phyloP scores from a whole-genome alignment of 1,140 invertebrate species.

The Solenopsis invicta region DNA sequence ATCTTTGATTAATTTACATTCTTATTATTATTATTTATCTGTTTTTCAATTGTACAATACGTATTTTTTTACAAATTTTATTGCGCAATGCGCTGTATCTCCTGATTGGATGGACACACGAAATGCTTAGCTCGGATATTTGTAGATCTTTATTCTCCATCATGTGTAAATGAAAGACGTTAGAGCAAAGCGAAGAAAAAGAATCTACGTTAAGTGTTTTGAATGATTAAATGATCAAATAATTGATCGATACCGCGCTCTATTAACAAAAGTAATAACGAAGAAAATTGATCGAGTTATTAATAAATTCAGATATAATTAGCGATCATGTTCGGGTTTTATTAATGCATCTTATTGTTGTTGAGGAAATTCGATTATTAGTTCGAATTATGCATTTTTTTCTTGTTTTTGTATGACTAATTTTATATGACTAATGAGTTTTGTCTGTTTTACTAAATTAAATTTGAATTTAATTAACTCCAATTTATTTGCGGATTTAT shows the following conservation, averaged over 20 bases:
- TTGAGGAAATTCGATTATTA: conserved; percentile 1
- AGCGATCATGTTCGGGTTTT: conserved; percentile 8
- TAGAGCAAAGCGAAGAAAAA: not conserved
- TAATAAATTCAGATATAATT: not conserved
- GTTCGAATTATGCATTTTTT: conserved; percentile 3
- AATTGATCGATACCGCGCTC: not conserved
- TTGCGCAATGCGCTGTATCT: conserved; percentile 5
- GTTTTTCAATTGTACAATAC: not conserved
- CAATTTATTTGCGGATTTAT: not conserved
- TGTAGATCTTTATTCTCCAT: conserved; percentile 20
- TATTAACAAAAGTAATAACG: not conserved
- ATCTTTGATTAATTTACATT: conserved; percentile 33
- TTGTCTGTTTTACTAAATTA: conserved; percentile 10
- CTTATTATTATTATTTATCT: not conserved
- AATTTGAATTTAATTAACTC: not conserved
- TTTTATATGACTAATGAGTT: conserved; percentile 14
- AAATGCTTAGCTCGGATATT: conserved; percentile 39
- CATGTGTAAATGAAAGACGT: not conserved
- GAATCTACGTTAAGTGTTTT: conserved; percentile 21
- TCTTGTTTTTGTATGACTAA: not conserved
- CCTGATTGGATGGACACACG: conserved; percentile 12
- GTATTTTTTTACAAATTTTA: conserved; percentile 41
- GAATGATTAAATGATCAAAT: conserved; percentile 8
- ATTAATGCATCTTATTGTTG: not conserved
- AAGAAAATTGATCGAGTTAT: conserved; percentile 18